Evolutionary conservation across 1,140 invertebrate species (phyloP), one percentile per base, ranked within the genome.

Genomic region (Caenorhabditis latens): DNA sequence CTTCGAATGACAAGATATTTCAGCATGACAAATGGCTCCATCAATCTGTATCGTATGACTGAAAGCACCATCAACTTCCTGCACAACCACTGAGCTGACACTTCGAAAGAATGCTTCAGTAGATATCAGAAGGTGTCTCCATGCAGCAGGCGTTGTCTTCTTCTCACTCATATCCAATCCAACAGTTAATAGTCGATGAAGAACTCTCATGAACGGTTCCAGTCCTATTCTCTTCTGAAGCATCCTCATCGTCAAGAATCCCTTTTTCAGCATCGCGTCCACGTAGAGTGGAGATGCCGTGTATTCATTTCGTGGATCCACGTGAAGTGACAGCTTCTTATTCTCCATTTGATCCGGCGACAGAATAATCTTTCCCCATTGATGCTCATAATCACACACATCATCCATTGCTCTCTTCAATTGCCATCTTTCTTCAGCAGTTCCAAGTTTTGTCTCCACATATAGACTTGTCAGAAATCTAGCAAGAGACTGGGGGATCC

Each of bases 1-100:
- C 94, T 99, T 99, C 61, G 98, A 99, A 93, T 99, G 98, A 92
- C 98, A 99, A 0, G 97, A 98, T 63, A 99, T 97, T 92, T 99
- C 98, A 65, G 97, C 95, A 93, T 97, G 98, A 0, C 97, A 96
- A 4, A 96, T 95, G 88, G 96, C 98, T 89, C 97, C 97, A 94
- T 99, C 97, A 87, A 99, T 98, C 90, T 95, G 95, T 58, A 99
- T 94, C 1, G 95, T 97, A 92, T 99, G 98, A 91, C 96, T 97
- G 91, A 99, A 99, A 0, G 97, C 98, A 4, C 98, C 98, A 94
- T 99, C 98, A 85, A 99, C 94, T 94, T 99, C 98, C 93, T 92
- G 91, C 2, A 92, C 86, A 14, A 88, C 83, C 11, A 92, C 92
- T 65, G 48, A 50, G 19, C 19, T 71, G 4, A 88, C 67, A 21